Base-by-base conservation (phyloP, 2,888 invertebrate genomes). In the Dendrolimus pini region DNA sequence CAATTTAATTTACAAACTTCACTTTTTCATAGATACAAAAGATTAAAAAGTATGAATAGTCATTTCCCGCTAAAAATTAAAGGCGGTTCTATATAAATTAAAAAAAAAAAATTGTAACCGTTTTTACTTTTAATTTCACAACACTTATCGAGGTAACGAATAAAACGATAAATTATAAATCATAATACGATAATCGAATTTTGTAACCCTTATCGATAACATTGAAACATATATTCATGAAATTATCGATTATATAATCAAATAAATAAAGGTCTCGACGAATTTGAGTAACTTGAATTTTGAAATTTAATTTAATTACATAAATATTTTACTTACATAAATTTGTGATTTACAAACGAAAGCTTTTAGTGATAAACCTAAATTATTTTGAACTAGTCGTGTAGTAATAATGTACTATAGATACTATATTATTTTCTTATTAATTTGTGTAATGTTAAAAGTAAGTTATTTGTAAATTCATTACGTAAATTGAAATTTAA, bases 121-220 rank as follows among this genome's bases (percentile, higher is more conserved):
- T 30, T 30, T 30, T 30, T 30, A 30, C 30, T 30, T 30, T 30
- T 30, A 30, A 30, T 30, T 30, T 30, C 30, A 6, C 30, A 30
- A 30, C 30, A 30, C 30, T 30, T 30, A 30, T 30, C 30, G 6
- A 30, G 3, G 30, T 30, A 30, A 30, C 30, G 30, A 30, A 30
- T 30, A 30, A 47, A 47, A 2, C 47, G 47, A 12, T 47, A 52
- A 54, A 55, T 58, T 53, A 58, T 54, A 59, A 62, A 65, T 72
- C 58, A 70, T 65, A 71, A 66, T 65, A 68, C 47, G 59, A 58
- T 59, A 63, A 69, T 57, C 54, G 53, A 41, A 3, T 63, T 73
- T 61, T 65, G 66, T 55, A 77, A 79, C 67, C 67, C 71, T 71
- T 75, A 65, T 66, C 52, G 55, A 47, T 54, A 62, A 59, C 41